Conservation (phyloP, 2,797 vertebrate genomes). For the Megalops cyprinoides region DNA sequence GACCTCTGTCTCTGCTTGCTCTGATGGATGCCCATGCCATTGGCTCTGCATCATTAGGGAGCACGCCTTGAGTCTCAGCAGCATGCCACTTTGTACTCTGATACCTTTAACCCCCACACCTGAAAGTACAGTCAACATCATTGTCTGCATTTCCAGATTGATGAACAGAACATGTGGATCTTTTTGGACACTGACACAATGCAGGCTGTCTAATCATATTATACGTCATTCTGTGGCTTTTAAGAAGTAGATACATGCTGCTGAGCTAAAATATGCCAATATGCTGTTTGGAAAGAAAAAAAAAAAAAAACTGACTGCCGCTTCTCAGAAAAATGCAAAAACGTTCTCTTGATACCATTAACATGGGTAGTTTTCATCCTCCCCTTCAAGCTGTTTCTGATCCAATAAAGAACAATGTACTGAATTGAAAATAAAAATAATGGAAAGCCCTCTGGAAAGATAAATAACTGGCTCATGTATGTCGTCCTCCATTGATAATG, state of each 20-base stretch:
- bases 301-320: too few relatives aligned
- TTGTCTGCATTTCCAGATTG: slow-evolving; percentile 65
- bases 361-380: not conserved
- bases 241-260: slow-evolving; percentile 72
- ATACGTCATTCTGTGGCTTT: slow-evolving; percentile 59
- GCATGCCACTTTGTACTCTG: not conserved
- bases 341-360: not conserved
- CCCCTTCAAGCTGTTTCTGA: slow-evolving; percentile 62
- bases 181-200: slow-evolving; percentile 37
- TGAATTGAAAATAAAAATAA: slow-evolving; percentile 68
- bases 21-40: too few relatives aligned
- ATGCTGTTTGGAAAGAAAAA: slow-evolving; percentile 29
- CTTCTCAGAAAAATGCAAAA: too few relatives aligned
- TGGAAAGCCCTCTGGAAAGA: slow-evolving; percentile 56
- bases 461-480: slow-evolving; percentile 68
- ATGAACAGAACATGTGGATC: slow-evolving; percentile 55
- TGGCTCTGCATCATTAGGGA: too few relatives aligned
- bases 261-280: slow-evolving; percentile 62
- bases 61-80: too few relatives aligned
- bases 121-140: slow-evolving; percentile 55
- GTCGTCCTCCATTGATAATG: slow-evolving; percentile 62
- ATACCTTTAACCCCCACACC: slow-evolving; percentile 44
- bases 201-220: slow-evolving; percentile 65
- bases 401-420: slow-evolving; percentile 71
- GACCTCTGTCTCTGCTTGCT: too few relatives aligned